phyloP scores from a whole-genome alignment of 2,888 invertebrate species.

The Trachelus stipa region DNA sequence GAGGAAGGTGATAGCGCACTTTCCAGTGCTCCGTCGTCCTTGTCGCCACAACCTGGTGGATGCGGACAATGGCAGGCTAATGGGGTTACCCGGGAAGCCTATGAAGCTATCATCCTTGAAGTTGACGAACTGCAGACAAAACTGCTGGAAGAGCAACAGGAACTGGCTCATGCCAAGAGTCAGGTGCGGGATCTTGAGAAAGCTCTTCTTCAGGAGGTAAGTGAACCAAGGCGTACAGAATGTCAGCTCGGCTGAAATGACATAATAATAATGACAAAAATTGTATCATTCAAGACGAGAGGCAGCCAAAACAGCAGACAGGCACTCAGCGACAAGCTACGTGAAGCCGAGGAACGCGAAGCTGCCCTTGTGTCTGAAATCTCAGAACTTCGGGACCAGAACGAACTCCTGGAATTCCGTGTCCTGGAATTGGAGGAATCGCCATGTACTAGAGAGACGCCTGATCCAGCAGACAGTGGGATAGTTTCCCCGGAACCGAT shows the following conservation, averaged over 20 bases:
- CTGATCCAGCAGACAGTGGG: slow-evolving; percentile 52
- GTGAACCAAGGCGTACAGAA: slow-evolving; percentile 18
- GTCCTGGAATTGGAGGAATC: slow-evolving; percentile 80
- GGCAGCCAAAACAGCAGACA: slow-evolving; percentile 57
- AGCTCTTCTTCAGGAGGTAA: slow-evolving; percentile 65
- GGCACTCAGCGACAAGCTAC: slow-evolving; percentile 64
- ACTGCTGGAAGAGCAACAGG: slow-evolving; percentile 61
- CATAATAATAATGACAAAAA: background rate
- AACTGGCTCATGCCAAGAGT: slow-evolving; percentile 67
- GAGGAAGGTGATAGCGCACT: slow-evolving; percentile 76
- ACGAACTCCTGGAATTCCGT: slow-evolving; percentile 84
- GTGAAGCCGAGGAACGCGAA: slow-evolving; percentile 68
- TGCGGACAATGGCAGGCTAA: slow-evolving; percentile 44
- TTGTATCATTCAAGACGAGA: slow-evolving; percentile 43
- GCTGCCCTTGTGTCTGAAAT: slow-evolving; percentile 75
- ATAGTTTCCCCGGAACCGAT: slow-evolving; percentile 69
- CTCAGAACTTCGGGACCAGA: slow-evolving; percentile 81
- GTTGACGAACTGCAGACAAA: slow-evolving; percentile 53
- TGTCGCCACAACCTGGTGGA: slow-evolving; percentile 74
- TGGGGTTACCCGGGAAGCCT: slow-evolving; percentile 52
- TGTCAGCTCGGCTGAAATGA: background rate
- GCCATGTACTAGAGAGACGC: slow-evolving; percentile 45
- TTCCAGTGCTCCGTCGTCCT: slow-evolving; percentile 77
- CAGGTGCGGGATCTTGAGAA: slow-evolving; percentile 69
- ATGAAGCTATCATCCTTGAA: slow-evolving; percentile 63